Evolutionary conservation across 2,888 invertebrate genomes (phyloP).

Genomic region (Hoplodrina ambigua): DNA sequence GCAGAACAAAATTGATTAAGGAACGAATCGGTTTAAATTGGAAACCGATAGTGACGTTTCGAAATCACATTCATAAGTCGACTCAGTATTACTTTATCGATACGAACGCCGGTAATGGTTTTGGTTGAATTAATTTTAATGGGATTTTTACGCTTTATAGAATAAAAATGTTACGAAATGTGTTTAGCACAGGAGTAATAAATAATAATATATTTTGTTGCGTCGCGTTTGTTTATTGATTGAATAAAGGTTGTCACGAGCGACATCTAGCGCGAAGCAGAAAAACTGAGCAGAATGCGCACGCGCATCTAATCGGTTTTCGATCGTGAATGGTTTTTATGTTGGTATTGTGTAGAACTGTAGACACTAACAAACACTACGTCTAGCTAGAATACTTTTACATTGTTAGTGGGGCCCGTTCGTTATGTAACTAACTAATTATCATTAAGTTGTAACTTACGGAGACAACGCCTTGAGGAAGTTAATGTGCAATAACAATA

Average conservation of each 20-base stretch:
- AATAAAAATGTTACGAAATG: slow-evolving; percentile 89
- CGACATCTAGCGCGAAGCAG: slow-evolving; percentile 79
- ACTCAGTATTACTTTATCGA: slow-evolving; percentile 89
- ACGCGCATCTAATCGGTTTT: slow-evolving; percentile 79
- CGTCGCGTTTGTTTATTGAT: slow-evolving; percentile 63
- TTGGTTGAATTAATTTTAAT: slow-evolving; percentile 90
- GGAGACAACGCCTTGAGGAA: slow-evolving; percentile 83
- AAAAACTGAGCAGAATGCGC: slow-evolving; percentile 77
- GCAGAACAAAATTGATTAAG: slow-evolving; percentile 89
- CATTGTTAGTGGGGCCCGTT: slow-evolving; percentile 53
- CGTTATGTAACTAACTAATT: slow-evolving; percentile 69
- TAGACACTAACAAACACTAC: slow-evolving; percentile 54
- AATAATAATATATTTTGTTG: slow-evolving; percentile 76
- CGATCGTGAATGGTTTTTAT: slow-evolving; percentile 65
- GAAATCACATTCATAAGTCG: slow-evolving; percentile 90
- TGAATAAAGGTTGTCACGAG: slow-evolving; percentile 68
- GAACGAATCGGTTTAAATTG: slow-evolving; percentile 91
- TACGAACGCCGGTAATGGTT: slow-evolving; percentile 88
- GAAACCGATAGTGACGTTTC: slow-evolving; percentile 90
- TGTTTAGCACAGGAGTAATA: slow-evolving; percentile 85
- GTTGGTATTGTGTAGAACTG: slow-evolving; percentile 40
- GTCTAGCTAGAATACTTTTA: slow-evolving; percentile 54
- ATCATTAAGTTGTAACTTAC: slow-evolving; percentile 76
- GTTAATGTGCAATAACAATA: slow-evolving; percentile 82
- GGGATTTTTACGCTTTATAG: slow-evolving; percentile 89